Percentiles rank a stretch among this genome's conserved stretches.
These are phyloP conservation scores for Aselliscus stoliczkanus DNA, from an alignment of 2,797 vertebrate genomes.

Conservation along the genomic window DNA sequence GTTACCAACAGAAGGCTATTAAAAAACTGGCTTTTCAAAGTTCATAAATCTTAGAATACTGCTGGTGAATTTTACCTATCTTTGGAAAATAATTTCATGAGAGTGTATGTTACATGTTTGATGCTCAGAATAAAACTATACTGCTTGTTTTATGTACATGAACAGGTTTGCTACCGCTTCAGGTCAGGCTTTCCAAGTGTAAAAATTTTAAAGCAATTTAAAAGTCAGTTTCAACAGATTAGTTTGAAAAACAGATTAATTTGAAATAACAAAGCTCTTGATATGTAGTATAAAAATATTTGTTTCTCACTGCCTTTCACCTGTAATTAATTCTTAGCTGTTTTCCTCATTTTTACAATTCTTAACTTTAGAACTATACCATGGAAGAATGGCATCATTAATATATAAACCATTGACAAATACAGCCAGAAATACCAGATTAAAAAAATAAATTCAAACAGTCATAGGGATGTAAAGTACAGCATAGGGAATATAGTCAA, in stretches of 20 bases:
- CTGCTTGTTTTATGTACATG: background rate
- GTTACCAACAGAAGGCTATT: background rate
- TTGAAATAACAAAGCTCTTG: background rate
- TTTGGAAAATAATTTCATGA: background rate
- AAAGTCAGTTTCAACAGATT: background rate
- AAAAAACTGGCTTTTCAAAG: background rate
- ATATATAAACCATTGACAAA: background rate
- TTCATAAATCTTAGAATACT: background rate
- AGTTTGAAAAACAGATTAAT: no score
- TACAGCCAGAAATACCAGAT: background rate
- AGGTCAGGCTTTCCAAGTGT: background rate
- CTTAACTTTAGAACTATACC: background rate
- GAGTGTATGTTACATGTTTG: background rate
- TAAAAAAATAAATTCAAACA: slow-evolving; percentile 3
- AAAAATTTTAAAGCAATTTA: background rate
- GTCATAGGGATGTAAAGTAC: no score
- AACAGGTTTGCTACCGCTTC: background rate
- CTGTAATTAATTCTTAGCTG: background rate
- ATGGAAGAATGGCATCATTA: background rate
- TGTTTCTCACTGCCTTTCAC: background rate
- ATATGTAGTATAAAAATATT: background rate
- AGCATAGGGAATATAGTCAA: no score
- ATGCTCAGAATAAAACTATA: background rate
- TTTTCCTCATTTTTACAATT: background rate
- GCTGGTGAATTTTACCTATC: background rate